Conservation (phyloP, 2,113 vertebrate genomes). For the Myotis lucifugus region DNA sequence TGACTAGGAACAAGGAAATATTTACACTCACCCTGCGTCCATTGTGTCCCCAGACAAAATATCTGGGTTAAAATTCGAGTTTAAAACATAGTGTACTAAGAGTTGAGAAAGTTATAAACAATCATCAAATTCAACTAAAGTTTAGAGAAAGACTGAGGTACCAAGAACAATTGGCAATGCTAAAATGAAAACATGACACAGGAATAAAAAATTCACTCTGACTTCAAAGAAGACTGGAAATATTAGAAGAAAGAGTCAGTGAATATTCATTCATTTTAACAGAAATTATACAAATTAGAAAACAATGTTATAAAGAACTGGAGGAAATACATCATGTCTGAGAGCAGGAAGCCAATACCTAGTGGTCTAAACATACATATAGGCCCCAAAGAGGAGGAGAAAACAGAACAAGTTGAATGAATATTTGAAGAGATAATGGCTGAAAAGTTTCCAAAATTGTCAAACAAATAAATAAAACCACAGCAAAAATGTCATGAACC, state of each 20-base stretch:
- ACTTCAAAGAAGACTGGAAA: not conserved
- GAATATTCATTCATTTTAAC: not conserved
- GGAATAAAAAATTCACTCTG: not conserved
- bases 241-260: not conserved
- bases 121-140: not conserved
- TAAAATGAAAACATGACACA: not conserved
- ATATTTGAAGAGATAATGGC: not conserved
- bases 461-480: not conserved
- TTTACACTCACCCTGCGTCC: not conserved
- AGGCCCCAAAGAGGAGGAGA: not conserved
- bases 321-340: not conserved
- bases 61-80: not conserved
- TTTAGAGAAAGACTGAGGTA: slow-evolving; percentile 1
- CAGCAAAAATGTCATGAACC: not conserved
- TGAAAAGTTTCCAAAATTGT: not conserved
- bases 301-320: not conserved
- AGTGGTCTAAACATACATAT: not conserved
- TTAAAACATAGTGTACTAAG: not conserved
- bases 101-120: not conserved
- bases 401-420: not conserved
- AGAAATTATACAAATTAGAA: not conserved
- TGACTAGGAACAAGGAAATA: not conserved
- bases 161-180: not conserved
- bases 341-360: not conserved
- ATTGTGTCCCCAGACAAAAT: not conserved